phyloP scores from a whole-genome alignment of 2,797 vertebrate species.

The Myotis vivesi region DNA sequence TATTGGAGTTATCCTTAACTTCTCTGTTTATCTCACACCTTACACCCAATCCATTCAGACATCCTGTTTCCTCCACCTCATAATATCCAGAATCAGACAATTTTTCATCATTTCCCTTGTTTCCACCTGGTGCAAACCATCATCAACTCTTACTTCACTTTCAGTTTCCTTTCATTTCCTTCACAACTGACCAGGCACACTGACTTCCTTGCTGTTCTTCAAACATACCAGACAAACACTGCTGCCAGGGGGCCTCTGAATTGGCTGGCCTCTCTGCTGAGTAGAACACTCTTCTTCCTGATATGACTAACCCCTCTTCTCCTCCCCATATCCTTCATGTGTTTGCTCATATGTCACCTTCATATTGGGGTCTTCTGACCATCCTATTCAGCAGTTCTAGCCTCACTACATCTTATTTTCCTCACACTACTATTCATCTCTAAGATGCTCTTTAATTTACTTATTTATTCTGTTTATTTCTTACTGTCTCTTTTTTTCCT shows the following conservation, averaged over 20 bases:
- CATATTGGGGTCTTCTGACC: not conserved
- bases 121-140: not conserved
- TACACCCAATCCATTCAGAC: not conserved
- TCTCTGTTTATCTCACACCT: not conserved
- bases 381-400: not conserved
- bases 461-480: not conserved
- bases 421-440: not conserved
- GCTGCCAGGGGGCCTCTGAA: not conserved
- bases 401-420: not conserved
- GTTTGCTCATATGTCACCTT: not conserved
- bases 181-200: not conserved
- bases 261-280: not conserved
- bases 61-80: not conserved
- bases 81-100: not conserved
- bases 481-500: not conserved
- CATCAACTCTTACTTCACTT: not conserved
- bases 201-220: not conserved
- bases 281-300: not conserved
- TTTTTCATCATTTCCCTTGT: not conserved
- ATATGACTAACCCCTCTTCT: not conserved
- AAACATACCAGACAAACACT: not conserved
- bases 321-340: not conserved
- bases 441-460: not conserved
- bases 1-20: not conserved
- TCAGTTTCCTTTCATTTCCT: not conserved